Percentiles rank a stretch among this genome's conserved stretches.
phyloP scores from a whole-genome alignment of 1,140 invertebrate genomes.

The Caenorhabditis tropicalis region DNA sequence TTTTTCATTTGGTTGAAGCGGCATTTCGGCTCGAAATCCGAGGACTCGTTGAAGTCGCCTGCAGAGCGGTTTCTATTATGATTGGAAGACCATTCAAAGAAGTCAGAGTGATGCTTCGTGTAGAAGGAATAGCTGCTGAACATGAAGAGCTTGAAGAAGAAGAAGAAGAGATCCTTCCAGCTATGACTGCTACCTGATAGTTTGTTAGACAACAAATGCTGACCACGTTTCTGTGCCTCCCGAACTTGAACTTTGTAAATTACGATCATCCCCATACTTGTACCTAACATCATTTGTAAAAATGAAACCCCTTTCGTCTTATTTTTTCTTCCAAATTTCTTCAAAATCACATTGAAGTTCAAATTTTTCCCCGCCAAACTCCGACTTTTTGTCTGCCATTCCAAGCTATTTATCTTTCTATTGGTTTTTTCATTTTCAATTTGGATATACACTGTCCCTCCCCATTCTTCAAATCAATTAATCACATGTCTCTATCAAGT shows the following conservation, averaged over 20 bases:
- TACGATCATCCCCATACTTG: background rate
- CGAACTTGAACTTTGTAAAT: background rate
- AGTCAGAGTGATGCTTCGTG: background rate
- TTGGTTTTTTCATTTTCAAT: no score
- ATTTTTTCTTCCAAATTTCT: no score
- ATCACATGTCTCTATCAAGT: no score
- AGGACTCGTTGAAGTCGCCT: background rate
- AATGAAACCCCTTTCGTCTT: no score
- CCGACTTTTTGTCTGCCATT: no score
- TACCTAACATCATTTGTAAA: background rate
- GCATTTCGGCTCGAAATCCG: background rate
- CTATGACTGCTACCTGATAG: background rate
- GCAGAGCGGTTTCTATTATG: constrained; percentile 11
- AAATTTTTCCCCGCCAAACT: no score
- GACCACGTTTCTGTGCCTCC: constrained; percentile 21
- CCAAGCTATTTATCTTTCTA: no score
- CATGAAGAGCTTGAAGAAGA: background rate
- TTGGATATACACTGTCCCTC: no score
- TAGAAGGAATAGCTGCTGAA: background rate
- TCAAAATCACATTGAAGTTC: no score
- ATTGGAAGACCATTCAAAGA: background rate
- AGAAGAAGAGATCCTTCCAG: background rate
- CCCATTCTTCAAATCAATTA: no score
- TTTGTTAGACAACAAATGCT: background rate
- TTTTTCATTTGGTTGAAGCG: background rate